Evolutionary conservation across 1,140 invertebrate species (phyloP).

Genomic region (Saccostrea echinata): DNA sequence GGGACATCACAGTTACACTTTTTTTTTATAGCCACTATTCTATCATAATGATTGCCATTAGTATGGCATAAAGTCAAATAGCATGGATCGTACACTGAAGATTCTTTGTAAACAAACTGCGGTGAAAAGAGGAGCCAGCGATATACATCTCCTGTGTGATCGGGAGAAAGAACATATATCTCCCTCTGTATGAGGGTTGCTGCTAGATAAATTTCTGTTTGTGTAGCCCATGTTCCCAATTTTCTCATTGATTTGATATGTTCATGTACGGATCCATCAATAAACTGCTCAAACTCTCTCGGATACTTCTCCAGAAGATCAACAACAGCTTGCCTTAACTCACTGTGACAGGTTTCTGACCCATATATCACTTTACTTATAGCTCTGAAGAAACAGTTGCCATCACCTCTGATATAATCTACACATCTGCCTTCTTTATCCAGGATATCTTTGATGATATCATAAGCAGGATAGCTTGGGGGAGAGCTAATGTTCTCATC

Average conservation of each 20-base stretch:
- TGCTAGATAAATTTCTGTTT: slow-evolving; percentile 74
- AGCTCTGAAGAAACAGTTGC: slow-evolving; percentile 77
- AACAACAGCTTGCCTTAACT: slow-evolving; percentile 69
- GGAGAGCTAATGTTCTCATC: slow-evolving; percentile 23
- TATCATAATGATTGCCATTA: slow-evolving; percentile 73
- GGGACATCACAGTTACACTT: slow-evolving; percentile 68
- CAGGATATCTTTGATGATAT: slow-evolving; percentile 55
- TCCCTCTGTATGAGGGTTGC: slow-evolving; percentile 71
- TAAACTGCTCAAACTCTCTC: slow-evolving; percentile 70
- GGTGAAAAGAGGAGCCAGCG: slow-evolving; percentile 71
- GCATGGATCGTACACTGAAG: slow-evolving; percentile 56
- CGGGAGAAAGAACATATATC: slow-evolving; percentile 73
- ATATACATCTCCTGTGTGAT: slow-evolving; percentile 66
- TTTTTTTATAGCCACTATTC: slow-evolving; percentile 58
- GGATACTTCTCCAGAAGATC: slow-evolving; percentile 70
- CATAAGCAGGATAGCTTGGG: slow-evolving; percentile 59
- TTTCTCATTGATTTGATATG: slow-evolving; percentile 70
- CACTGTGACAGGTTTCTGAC: slow-evolving; percentile 70
- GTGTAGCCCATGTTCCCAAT: slow-evolving; percentile 71
- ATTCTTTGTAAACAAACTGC: slow-evolving; percentile 59
- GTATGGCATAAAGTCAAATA: slow-evolving; percentile 73
- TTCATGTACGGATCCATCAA: slow-evolving; percentile 64
- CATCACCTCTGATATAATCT: slow-evolving; percentile 75
- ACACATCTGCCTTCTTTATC: slow-evolving; percentile 62
- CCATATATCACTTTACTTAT: slow-evolving; percentile 75